Conservation (phyloP, 1,140 invertebrate species). For the Brachionus paranguensis region DNA sequence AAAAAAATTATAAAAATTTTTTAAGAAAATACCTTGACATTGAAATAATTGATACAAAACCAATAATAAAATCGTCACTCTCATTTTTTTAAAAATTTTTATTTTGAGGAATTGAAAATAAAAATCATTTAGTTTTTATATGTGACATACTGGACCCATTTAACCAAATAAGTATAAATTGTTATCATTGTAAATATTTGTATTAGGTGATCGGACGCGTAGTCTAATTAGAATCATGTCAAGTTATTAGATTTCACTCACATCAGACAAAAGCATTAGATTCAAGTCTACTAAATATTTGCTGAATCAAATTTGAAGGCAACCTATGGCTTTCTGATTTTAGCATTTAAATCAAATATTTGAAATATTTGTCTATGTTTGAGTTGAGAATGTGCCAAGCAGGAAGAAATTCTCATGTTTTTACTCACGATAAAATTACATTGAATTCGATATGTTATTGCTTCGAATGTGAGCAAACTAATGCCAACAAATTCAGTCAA, state of each 20-base stretch:
- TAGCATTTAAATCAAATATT: neutral
- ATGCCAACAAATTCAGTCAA: too few relatives aligned
- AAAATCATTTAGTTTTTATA: neutral
- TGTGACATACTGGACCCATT: neutral
- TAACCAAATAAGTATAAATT: neutral
- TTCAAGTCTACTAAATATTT: neutral
- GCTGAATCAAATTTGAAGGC: neutral
- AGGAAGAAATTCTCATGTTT: neutral
- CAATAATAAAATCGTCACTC: neutral
- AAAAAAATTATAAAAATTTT: too few relatives aligned
- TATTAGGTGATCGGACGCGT: neutral
- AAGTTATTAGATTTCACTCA: neutral
- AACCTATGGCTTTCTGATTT: neutral
- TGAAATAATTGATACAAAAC: neutral
- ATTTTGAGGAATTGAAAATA: neutral
- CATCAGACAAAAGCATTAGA: neutral
- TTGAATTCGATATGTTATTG: neutral
- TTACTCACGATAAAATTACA: neutral
- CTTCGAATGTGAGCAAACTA: too few relatives aligned
- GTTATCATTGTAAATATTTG: neutral
- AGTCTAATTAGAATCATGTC: neutral
- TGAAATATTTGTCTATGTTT: constrained; percentile 18
- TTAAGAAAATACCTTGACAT: neutral
- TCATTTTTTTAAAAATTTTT: neutral
- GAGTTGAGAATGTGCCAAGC: neutral